phyloP scores from a whole-genome alignment of 2,113 vertebrate species.

The Chionodraco myersi region DNA sequence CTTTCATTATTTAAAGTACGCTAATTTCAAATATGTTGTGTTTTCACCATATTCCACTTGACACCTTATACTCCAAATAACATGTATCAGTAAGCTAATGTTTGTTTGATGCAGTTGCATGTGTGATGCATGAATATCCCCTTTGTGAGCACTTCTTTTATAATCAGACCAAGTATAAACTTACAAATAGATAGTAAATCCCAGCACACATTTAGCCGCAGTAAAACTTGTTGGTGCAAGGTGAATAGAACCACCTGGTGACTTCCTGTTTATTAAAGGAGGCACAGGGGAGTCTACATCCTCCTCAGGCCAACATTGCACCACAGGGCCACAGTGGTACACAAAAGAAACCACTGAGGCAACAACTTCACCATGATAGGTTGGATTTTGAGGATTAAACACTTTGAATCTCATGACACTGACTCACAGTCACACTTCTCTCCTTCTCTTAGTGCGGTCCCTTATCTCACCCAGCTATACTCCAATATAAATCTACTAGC shows the following conservation, averaged over 20 bases:
- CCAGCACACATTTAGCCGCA: constrained; percentile 8
- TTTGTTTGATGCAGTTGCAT: too few relatives aligned
- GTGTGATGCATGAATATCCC: neutral
- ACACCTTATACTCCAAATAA: too few relatives aligned
- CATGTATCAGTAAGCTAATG: too few relatives aligned
- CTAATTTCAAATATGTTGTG: too few relatives aligned
- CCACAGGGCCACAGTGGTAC: neutral
- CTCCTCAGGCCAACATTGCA: neutral
- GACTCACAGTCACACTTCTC: constrained; percentile 23
- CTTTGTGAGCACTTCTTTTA: neutral
- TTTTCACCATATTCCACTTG: too few relatives aligned
- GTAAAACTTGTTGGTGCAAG: constrained; percentile 12
- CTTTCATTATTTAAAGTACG: neutral
- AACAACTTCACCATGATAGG: constrained; percentile 19
- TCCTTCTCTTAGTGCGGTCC: constrained; percentile 22
- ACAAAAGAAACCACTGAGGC: constrained; percentile 18
- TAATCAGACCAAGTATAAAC: neutral
- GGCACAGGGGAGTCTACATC: constrained; percentile 7
- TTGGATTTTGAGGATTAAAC: constrained; percentile 30
- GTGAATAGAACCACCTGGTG: constrained; percentile 15
- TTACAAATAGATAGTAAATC: neutral
- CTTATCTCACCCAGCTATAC: constrained; percentile 50
- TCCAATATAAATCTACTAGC: constrained; percentile 52
- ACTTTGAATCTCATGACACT: constrained; percentile 37
- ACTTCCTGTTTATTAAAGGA: constrained; percentile 26